A percentile compares a stretch with the other conserved stretches of the same genome.
phyloP scores from a whole-genome alignment of 1,140 invertebrate species.

The Leptinotarsa lineolata region DNA sequence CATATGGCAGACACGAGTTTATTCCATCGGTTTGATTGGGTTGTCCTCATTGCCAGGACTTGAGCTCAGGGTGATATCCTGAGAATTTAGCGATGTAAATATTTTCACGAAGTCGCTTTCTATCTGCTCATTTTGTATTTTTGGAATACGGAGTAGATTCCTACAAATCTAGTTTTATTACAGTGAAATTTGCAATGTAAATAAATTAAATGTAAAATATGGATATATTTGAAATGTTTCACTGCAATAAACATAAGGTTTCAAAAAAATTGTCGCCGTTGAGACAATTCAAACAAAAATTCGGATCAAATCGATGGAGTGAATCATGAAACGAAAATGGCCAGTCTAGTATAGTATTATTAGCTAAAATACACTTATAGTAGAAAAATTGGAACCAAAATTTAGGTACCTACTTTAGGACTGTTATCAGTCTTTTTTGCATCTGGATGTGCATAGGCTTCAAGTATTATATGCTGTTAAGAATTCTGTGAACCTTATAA shows the following conservation, averaged over 20 bases:
- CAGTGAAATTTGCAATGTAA: slow-evolving; percentile 23
- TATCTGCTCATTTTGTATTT: slow-evolving; percentile 22
- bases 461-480: slow-evolving; percentile 50
- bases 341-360: slow-evolving; percentile 49
- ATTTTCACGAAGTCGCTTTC: too few relatives aligned
- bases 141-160: slow-evolving; percentile 21
- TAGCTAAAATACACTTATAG: slow-evolving; percentile 42
- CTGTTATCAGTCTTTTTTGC: slow-evolving; percentile 45
- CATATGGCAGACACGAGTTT: slow-evolving; percentile 31
- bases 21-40: slow-evolving; percentile 21
- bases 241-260: too few relatives aligned
- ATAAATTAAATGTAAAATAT: slow-evolving; percentile 24
- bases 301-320: slow-evolving; percentile 14
- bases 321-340: slow-evolving; percentile 30
- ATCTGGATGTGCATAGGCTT: slow-evolving; percentile 53
- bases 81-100: too few relatives aligned
- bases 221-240: slow-evolving; percentile 27
- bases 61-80: too few relatives aligned
- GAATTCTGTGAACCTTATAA: slow-evolving; percentile 52
- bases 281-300: neutral
- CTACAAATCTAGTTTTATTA: slow-evolving; percentile 14
- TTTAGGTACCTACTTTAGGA: slow-evolving; percentile 48
- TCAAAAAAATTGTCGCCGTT: too few relatives aligned
- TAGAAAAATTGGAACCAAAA: slow-evolving; percentile 52
- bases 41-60: slow-evolving; percentile 1